phyloP scores from a whole-genome alignment of 1,140 invertebrate genomes.

The Orchestia grillus region DNA sequence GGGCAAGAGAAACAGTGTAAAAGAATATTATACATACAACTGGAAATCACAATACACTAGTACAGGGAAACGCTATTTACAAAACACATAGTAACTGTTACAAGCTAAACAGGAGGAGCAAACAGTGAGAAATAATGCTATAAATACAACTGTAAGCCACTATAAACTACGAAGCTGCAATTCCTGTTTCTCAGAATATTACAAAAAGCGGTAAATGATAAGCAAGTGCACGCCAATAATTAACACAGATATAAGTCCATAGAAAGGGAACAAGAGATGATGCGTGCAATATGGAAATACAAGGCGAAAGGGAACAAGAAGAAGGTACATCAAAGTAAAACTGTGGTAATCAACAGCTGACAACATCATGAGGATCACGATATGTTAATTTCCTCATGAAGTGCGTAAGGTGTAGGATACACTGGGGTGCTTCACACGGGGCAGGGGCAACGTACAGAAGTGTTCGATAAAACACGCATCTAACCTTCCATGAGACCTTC shows the following conservation, averaged over 20 bases:
- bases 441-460: conserved; percentile 32
- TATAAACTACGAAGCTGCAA: background rate
- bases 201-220: background rate
- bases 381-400: background rate
- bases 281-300: background rate
- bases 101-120: background rate
- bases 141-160: background rate
- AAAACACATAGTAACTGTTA: background rate
- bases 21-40: no score
- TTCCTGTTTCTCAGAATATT: background rate
- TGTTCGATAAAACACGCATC: conserved; percentile 9
- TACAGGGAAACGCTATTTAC: no score
- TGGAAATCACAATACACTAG: no score
- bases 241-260: background rate
- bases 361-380: background rate
- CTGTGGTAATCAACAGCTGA: background rate
- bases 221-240: background rate
- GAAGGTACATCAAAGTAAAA: background rate
- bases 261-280: background rate
- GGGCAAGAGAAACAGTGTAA: no score
- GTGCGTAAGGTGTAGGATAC: background rate
- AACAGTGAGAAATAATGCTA: background rate
- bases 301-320: background rate
- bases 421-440: background rate
- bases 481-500: conserved; percentile 31